These are phyloP conservation scores for Psix sp. DNA, from an alignment of 1,140 invertebrate genomes.

Conservation along the genomic window DNA sequence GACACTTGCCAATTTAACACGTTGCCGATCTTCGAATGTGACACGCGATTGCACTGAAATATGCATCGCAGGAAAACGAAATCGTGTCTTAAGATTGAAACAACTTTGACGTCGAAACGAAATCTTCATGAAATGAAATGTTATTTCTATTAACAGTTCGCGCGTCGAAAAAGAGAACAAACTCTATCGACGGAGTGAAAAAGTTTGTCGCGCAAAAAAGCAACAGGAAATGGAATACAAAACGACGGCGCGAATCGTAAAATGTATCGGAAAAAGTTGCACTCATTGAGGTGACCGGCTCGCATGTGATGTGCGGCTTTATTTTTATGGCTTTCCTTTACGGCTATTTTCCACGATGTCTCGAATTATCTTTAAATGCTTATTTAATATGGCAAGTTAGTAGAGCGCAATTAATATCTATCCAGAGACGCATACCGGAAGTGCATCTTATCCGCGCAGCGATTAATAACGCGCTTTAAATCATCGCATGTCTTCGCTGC, in stretches of 20 bases:
- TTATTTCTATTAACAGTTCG: no score
- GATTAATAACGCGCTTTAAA: constrained; percentile 59
- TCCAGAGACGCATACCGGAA: constrained; percentile 55
- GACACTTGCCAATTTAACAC: constrained; percentile 49
- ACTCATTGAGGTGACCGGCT: constrained; percentile 5
- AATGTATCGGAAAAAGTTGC: constrained; percentile 20
- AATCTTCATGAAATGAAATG: no score
- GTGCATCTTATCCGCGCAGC: constrained; percentile 55
- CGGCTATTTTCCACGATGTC: constrained; percentile 39
- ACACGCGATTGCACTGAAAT: constrained; percentile 33
- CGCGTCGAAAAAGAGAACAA: no score
- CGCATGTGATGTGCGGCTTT: constrained; percentile 19
- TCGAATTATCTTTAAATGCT: constrained; percentile 55
- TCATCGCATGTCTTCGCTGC: constrained; percentile 37
- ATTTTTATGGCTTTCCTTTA: constrained; percentile 53
- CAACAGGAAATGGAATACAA: constrained; percentile 30
- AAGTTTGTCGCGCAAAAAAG: neutral
- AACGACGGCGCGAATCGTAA: constrained; percentile 35
- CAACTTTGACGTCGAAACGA: no score
- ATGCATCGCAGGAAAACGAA: constrained; percentile 13
- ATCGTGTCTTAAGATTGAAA: no score
- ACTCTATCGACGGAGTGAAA: neutral
- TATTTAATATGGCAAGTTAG: constrained; percentile 55
- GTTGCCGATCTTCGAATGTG: constrained; percentile 37
- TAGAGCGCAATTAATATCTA: constrained; percentile 60